Conservation (phyloP, 1,140 invertebrate genomes). For the Nasonia giraulti region DNA sequence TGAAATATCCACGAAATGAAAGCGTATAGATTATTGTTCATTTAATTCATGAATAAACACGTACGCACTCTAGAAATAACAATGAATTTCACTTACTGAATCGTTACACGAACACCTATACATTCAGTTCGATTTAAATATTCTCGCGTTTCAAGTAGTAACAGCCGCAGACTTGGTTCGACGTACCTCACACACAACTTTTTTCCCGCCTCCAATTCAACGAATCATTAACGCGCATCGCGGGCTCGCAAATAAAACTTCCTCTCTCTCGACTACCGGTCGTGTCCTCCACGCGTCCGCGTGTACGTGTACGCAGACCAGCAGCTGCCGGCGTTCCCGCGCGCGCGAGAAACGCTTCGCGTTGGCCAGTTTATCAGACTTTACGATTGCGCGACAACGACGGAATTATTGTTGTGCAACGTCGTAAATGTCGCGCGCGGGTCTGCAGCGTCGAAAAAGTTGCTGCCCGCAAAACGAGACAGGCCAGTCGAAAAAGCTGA, state of each 20-base stretch:
- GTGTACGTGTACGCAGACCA: not conserved
- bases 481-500: not conserved
- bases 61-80: too few relatives aligned
- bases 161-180: not conserved
- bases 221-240: conserved; percentile 47
- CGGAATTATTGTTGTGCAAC: conserved; percentile 68
- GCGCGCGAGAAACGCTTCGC: not conserved
- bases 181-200: not conserved
- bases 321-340: not conserved
- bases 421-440: conserved; percentile 65
- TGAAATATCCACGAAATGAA: too few relatives aligned
- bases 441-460: not conserved
- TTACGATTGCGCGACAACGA: conserved; percentile 67
- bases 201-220: conserved; percentile 44
- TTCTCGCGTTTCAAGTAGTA: not conserved
- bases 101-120: too few relatives aligned
- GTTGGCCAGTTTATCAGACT: conserved; percentile 62
- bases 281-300: not conserved
- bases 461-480: not conserved
- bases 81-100: too few relatives aligned
- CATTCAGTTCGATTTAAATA: not conserved
- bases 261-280: conserved; percentile 46
- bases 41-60: too few relatives aligned
- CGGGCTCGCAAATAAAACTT: conserved; percentile 53
- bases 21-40: too few relatives aligned